Evolutionary conservation across 2,797 vertebrate genomes (phyloP), one percentile per base, ranked within the genome.

Genomic region (Danio albolineatus): DNA sequence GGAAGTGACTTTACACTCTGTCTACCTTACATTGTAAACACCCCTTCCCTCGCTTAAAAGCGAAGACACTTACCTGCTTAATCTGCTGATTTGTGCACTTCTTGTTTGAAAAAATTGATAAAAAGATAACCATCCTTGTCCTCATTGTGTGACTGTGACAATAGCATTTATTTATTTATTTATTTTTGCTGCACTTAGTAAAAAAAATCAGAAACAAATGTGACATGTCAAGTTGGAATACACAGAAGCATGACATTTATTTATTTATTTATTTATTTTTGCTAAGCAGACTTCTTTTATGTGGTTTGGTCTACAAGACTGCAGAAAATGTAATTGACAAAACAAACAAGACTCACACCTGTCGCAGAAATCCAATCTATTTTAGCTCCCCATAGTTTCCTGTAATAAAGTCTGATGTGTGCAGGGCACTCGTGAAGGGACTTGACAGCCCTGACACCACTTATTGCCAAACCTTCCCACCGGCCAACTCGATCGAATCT

Each of bases 381-480:
- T 69, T 51, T 38, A 51, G 21, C 5, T 16, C 65, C 9, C 14
- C 69, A 13, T 28, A 28, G 49, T 54, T 69, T 49, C 46, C 13
- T 71, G 10, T 46, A 60, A 70, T 59, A 49, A 70, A 49, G 61
- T 62, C 7, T 51, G 16, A 8, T 10, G 44, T 36, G 17, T 65
- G 43, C 57, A 73, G 54, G 54, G 41, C 19, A 57, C 39, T 43
- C 14, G 12, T 16, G 41, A 57, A 59, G 12, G 2, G 16, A 38
- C 70, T 21, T 61, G 36, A n/a, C 28, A 28, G 54, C 5, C 36
- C n/a, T 12, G 71, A 46, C 39, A 60, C 69, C 36, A 43, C 12
- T 54, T 49, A 17, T 46, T 48, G 10, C 4, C 1, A 10, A 49
- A 6, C 41, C 38, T 48, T 21, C 28, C 59, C 49, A 64, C n/a